Conservation (phyloP, 2,113 vertebrate species). For the Pollachius pollachius region DNA sequence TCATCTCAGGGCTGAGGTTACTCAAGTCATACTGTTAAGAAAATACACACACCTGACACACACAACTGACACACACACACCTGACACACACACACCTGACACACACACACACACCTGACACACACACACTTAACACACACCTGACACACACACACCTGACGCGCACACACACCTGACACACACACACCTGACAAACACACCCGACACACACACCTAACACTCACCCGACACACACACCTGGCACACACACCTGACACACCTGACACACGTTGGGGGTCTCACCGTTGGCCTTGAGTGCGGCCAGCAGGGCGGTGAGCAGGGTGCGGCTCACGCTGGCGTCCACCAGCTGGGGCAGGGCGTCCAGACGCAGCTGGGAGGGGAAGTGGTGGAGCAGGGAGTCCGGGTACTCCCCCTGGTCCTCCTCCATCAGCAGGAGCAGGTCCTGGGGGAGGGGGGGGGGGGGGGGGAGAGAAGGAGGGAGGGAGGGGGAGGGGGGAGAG, state of each 20-base stretch:
- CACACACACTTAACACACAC: background rate
- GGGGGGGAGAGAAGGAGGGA: background rate
- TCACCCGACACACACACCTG: background rate
- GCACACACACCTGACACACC: background rate
- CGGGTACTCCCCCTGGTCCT: slow-evolving; percentile 76
- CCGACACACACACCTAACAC: background rate
- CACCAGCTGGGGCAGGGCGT: slow-evolving; percentile 73
- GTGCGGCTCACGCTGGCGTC: slow-evolving; percentile 77
- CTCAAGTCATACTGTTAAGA: too few species aligned
- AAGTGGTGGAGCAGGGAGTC: slow-evolving; percentile 81
- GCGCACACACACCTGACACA: background rate
- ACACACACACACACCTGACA: too few species aligned
- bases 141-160: background rate
- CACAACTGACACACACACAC: background rate
- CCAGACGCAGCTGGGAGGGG: slow-evolving; percentile 81
- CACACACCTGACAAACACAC: background rate
- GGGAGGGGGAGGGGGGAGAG: too few species aligned
- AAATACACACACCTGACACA: background rate
- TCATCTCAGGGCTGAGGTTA: too few species aligned
- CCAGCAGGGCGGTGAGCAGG: slow-evolving; percentile 77
- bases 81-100: background rate
- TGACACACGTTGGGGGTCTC: slow-evolving; percentile 15
- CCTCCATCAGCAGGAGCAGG: slow-evolving; percentile 70
- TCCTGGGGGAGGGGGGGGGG: slow-evolving; percentile 55
- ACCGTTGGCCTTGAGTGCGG: slow-evolving; percentile 81